phyloP scores from a whole-genome alignment of 2,797 vertebrate species.

The Sphenopsis melanotis region DNA sequence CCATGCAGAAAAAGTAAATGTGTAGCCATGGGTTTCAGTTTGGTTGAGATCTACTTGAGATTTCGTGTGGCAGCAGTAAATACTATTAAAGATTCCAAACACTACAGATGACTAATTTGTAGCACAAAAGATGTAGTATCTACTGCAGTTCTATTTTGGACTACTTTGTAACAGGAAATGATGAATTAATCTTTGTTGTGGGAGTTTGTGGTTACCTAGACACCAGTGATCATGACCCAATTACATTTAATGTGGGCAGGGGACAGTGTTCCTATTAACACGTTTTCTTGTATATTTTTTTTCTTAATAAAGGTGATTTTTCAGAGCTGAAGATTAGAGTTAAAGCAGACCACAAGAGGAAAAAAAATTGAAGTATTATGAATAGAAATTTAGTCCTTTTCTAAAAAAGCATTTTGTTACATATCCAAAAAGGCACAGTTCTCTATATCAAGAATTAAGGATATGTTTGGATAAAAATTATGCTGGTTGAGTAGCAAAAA shows the following conservation, averaged over 20 bases:
- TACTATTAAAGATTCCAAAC: not conserved
- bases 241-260: not conserved
- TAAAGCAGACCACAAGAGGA: not conserved
- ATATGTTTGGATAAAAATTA: not conserved
- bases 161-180: not conserved
- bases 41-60: not conserved
- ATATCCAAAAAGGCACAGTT: not conserved
- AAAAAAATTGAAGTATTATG: not conserved
- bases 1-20: not conserved
- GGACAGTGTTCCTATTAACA: not conserved
- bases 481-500: not conserved
- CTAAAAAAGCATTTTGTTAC: not conserved
- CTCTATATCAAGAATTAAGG: not conserved
- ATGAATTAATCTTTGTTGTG: slow-evolving; percentile 11
- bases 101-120: not conserved
- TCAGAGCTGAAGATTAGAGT: not conserved
- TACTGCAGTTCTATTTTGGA: not conserved
- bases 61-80: not conserved
- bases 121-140: not conserved
- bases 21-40: not conserved
- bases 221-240: slow-evolving; percentile 22
- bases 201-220: slow-evolving; percentile 28
- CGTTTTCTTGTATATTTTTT: not conserved
- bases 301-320: not conserved
- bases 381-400: not conserved